Conservation (phyloP, 2,113 vertebrate genomes). For the Motacilla tschutschensis region DNA sequence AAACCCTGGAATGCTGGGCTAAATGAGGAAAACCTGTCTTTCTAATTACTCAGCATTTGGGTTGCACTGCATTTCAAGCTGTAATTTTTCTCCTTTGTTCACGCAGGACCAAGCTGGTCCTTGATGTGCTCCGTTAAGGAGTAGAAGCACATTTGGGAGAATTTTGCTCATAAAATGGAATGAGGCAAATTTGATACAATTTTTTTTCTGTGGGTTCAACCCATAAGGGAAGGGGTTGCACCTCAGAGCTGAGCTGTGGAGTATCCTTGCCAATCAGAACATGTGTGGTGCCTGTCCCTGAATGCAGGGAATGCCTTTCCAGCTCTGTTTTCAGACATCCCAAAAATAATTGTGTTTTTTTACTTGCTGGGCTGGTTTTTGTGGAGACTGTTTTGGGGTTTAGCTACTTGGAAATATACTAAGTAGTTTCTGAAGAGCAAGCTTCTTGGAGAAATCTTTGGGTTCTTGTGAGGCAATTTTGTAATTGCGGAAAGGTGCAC, state of each 20-base stretch:
- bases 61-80: not conserved
- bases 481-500: not conserved
- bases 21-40: not conserved
- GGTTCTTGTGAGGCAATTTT: not conserved
- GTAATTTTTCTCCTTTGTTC: not conserved
- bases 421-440: not conserved
- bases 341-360: not conserved
- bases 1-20: not conserved
- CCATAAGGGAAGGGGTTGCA: not conserved
- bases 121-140: not conserved
- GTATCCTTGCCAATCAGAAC: not conserved
- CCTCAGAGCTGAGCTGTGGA: not conserved
- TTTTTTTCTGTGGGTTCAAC: not conserved
- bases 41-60: not conserved
- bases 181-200: not conserved
- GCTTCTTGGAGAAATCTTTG: not conserved
- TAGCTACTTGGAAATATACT: not conserved
- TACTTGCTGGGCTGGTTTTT: not conserved
- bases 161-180: not conserved
- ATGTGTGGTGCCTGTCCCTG: fast-evolving
- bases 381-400: not conserved
- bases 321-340: not conserved
- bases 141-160: not conserved
- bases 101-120: not conserved
- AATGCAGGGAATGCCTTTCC: not conserved